Percentiles rank a stretch among this genome's conserved stretches.
Conservation (phyloP, 2,888 invertebrate species). For the Aradus depressus region DNA sequence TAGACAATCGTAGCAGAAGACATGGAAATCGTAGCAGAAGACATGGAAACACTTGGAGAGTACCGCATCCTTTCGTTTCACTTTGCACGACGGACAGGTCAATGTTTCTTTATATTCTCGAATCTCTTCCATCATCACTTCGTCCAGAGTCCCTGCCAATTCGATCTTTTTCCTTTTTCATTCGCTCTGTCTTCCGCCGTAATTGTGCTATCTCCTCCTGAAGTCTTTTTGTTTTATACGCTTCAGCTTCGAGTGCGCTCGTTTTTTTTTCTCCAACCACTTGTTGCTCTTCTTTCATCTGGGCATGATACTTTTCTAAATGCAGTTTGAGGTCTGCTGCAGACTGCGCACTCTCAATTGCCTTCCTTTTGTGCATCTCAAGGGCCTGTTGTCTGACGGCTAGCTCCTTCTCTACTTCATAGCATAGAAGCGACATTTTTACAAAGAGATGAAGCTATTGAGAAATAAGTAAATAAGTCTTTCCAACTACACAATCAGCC, state of each 20-base stretch:
- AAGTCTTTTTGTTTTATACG: constrained; percentile 89
- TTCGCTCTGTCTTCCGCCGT: constrained; percentile 84
- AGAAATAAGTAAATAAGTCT: no score
- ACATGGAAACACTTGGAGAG: constrained; percentile 98
- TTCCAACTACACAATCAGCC: no score
- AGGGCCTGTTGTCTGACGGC: constrained; percentile 86
- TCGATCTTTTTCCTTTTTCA: constrained; percentile 98
- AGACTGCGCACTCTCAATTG: constrained; percentile 93
- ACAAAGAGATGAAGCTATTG: no score
- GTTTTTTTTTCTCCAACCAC: constrained; percentile 95
- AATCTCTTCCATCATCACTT: constrained; percentile 94
- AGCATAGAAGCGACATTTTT: no score
- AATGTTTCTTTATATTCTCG: constrained; percentile 95
- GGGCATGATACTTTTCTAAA: constrained; percentile 75
- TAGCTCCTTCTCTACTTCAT: constrained; percentile 92
- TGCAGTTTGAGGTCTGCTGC: constrained; percentile 94
- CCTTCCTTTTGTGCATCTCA: constrained; percentile 97
- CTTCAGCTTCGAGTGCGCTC: constrained; percentile 87
- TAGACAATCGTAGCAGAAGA: constrained; percentile 97
- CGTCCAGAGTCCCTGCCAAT: constrained; percentile 89
- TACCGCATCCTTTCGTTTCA: constrained; percentile 96
- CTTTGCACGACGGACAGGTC: constrained; percentile 96
- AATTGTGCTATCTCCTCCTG: constrained; percentile 88
- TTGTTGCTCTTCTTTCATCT: constrained; percentile 96
- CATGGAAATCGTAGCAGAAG: no score